Conservation (phyloP, 1,140 invertebrate genomes). For the Mercenaria mercenaria region DNA sequence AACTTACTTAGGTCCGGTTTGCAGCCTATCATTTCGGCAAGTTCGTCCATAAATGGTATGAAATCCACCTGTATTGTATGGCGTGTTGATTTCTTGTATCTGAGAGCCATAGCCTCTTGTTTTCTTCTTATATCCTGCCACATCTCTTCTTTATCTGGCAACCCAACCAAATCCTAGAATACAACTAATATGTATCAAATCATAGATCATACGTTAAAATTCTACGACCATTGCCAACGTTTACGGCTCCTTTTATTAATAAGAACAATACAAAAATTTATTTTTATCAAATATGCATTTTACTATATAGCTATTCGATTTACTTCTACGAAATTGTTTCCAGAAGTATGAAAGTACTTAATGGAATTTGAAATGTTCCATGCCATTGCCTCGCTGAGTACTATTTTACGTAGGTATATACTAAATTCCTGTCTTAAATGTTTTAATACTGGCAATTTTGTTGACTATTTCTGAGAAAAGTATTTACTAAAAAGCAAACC, state of each 20-base stretch:
- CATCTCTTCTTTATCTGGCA: conserved; percentile 68
- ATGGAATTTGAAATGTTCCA: no score
- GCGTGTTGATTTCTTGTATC: conserved; percentile 60
- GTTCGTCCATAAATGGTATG: conserved; percentile 82
- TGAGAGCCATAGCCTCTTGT: conserved; percentile 33
- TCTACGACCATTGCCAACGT: not conserved
- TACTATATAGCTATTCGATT: no score
- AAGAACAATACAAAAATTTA: not conserved
- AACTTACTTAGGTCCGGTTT: conserved; percentile 81
- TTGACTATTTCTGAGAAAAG: no score
- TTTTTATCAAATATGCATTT: no score
- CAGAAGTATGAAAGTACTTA: no score
- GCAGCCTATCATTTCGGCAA: conserved; percentile 84
- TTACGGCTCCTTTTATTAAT: not conserved
- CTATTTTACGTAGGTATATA: no score
- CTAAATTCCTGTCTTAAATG: no score
- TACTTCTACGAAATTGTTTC: no score
- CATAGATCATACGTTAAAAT: no score
- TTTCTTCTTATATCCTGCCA: conserved; percentile 64
- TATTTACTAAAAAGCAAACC: no score
- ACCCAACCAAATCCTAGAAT: conserved; percentile 75
- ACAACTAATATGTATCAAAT: not conserved
- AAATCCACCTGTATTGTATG: conserved; percentile 84
- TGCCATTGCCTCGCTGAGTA: no score
- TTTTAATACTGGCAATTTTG: no score